phyloP scores from a whole-genome alignment of 1,140 invertebrate genomes.

The Aphelenchoides besseyi region DNA sequence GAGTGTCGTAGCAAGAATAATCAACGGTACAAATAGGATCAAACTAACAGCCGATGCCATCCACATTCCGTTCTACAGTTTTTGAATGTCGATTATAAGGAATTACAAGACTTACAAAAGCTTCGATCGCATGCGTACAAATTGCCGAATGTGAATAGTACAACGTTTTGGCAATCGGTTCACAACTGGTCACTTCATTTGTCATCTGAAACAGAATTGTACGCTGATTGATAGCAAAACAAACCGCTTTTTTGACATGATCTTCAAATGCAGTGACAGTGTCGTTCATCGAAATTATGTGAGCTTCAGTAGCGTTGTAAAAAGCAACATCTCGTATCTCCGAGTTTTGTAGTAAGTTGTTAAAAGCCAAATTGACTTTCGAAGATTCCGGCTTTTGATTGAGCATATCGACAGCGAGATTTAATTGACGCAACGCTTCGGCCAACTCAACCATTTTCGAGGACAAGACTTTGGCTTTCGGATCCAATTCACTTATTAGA shows the following conservation, averaged over 20 bases:
- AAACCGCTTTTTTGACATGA: neutral
- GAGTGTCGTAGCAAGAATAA: conserved; percentile 40
- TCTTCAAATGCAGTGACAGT: neutral
- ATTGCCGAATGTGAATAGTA: conserved; percentile 34
- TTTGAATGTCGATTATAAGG: no score
- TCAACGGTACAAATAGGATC: conserved; percentile 43
- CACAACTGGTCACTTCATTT: conserved; percentile 53
- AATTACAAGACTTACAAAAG: no score
- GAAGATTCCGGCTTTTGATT: neutral
- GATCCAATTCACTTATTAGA: neutral
- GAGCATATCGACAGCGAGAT: neutral
- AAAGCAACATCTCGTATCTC: neutral
- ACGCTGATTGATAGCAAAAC: neutral
- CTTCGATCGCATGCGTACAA: conserved; percentile 42
- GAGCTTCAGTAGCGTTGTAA: neutral
- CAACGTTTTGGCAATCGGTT: conserved; percentile 41
- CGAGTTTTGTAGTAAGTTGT: conserved; percentile 5
- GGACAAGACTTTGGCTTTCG: neutral
- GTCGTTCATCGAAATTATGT: conserved; percentile 1
- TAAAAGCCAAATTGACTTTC: conserved; percentile 2
- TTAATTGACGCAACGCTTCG: neutral
- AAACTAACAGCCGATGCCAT: conserved; percentile 46
- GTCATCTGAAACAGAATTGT: conserved; percentile 45
- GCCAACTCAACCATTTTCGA: conserved; percentile 2
- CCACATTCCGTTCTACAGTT: conserved; percentile 49